Evolutionary conservation across 2,113 vertebrate species (phyloP).

Genomic region (Paracanthobrama guichenoti): DNA sequence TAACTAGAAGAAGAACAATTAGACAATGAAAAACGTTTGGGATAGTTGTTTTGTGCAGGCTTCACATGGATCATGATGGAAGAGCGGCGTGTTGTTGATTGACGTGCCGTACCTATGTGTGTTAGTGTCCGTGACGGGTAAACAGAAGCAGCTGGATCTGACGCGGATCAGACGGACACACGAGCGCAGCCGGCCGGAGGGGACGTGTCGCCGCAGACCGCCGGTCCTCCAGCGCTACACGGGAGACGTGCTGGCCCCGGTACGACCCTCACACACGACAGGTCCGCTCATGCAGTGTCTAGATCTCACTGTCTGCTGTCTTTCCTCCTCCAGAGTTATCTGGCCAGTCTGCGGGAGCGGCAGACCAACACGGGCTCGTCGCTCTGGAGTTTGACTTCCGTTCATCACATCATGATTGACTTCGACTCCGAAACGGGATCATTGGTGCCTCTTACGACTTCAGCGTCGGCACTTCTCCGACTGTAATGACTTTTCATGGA

Average conservation of each 20-base stretch:
- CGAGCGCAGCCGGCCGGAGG: not conserved
- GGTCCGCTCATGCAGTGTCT: too few species aligned
- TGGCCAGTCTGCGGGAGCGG: not conserved
- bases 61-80: too few species aligned
- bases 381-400: not conserved
- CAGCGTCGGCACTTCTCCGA: not conserved
- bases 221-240: not conserved
- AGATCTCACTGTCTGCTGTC: not conserved
- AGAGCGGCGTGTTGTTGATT: not conserved
- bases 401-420: not conserved
- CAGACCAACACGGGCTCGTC: not conserved
- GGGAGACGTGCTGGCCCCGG: not conserved
- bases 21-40: too few species aligned
- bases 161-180: not conserved
- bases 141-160: not conserved
- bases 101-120: too few species aligned
- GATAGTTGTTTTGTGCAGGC: too few species aligned
- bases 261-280: too few species aligned
- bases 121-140: not conserved
- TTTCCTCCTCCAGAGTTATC: not conserved
- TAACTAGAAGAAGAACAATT: too few species aligned
- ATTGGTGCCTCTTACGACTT: not conserved
- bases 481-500: not conserved
- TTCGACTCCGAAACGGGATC: not conserved
- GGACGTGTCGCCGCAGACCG: not conserved